Evolutionary conservation across 2,888 invertebrate genomes (phyloP), one percentile per base, ranked within the genome.

Genomic region (Lamellibrachia columna): DNA sequence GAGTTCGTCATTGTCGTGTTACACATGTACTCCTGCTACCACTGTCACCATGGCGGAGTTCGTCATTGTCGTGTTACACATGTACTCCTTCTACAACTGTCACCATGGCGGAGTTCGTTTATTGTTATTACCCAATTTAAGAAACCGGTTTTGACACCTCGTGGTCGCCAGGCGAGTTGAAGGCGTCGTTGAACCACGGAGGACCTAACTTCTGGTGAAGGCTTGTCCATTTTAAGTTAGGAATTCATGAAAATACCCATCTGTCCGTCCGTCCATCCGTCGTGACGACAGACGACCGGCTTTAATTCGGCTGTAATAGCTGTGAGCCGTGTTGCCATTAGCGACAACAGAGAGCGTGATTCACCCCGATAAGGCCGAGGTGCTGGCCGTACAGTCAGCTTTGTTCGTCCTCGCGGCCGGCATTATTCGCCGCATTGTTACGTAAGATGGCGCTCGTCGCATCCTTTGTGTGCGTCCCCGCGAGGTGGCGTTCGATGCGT

Each of bases 371-470:
- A 75, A 75, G 75, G 75, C 6, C 75, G 75, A 75, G 15, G n/a
- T 75, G 75, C n/a, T 75, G 2, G 75, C 75, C 75, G 75, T 11
- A 15, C 75, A 22, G 75, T n/a, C 75, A 22, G 75, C 75, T 75
- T 75, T 75, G 75, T 75, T 75, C 75, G 75, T 11, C 75, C n/a
- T 6, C 15, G 15, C 22, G 22, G 22, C 75, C 15, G 75, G 75
- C 75, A 75, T 75, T 75, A 75, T 75, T 75, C 75, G 75, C 75
- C 75, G 75, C 75, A 75, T 75, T 22, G 75, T 75, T 75, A 75
- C 75, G 75, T 75, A 75, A 75, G 75, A 75, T 75, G 75, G 75
- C 75, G 75, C 75, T 75, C 75, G 75, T 11, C 75, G 75, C 22
- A n/a, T 75, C 75, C 75, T 75, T 75, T 75, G 75, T 75, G 75